Percentiles rank a stretch among this genome's conserved stretches.
phyloP scores from a whole-genome alignment of 2,888 invertebrate genomes.

The Steromphala cineraria region DNA sequence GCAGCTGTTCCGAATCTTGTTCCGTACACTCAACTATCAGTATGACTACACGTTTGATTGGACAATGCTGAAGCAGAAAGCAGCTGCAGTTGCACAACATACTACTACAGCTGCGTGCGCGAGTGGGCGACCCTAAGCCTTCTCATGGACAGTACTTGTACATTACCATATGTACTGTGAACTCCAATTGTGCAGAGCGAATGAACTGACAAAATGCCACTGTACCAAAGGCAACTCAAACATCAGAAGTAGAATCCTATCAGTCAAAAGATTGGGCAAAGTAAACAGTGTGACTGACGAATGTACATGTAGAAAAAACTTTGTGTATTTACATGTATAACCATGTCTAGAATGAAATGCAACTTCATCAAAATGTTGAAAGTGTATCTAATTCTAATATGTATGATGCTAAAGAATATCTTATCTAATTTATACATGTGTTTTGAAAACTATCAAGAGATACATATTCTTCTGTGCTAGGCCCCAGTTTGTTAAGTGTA shows the following conservation, averaged over 20 bases:
- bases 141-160: background rate
- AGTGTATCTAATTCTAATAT: background rate
- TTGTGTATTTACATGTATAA: no score
- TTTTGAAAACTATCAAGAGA: background rate
- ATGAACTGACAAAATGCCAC: no score
- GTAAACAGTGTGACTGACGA: no score
- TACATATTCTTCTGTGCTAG: no score
- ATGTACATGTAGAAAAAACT: no score
- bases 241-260: no score
- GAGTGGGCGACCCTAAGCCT: slow-evolving; percentile 46
- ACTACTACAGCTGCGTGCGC: slow-evolving; percentile 54
- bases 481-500: no score
- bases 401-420: background rate
- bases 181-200: background rate
- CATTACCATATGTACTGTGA: background rate
- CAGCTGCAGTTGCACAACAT: slow-evolving; percentile 76
- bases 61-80: slow-evolving; percentile 98
- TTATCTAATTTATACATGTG: background rate
- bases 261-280: no score
- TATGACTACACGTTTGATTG: slow-evolving; percentile 99
- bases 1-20: slow-evolving; percentile 98
- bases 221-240: no score
- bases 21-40: slow-evolving; percentile 99
- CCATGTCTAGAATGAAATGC: no score
- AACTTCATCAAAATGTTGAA: background rate